These are phyloP conservation scores for Anastrepha ludens DNA, from an alignment of 1,140 invertebrate genomes.

Conservation along the genomic window DNA sequence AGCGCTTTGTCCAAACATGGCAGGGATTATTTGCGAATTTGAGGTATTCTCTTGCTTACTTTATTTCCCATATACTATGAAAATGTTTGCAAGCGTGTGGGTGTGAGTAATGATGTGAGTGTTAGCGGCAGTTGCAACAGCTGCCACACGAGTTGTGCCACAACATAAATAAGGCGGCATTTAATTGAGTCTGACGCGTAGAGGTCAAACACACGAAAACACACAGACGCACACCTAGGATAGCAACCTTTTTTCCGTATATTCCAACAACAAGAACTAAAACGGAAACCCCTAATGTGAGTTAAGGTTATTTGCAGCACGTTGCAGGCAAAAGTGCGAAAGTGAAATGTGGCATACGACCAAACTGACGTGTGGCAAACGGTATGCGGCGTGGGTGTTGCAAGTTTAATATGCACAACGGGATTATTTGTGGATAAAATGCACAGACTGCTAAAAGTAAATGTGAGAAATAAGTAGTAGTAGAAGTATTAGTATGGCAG, in stretches of 20 bases:
- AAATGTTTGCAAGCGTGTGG: background rate
- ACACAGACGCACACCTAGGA: background rate
- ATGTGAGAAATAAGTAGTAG: background rate
- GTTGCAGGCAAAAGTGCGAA: slow-evolving; percentile 37
- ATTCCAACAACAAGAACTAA: background rate
- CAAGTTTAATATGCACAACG: slow-evolving; percentile 29
- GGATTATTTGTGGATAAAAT: slow-evolving; percentile 45
- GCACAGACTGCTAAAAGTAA: slow-evolving; percentile 38
- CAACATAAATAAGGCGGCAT: slow-evolving; percentile 47
- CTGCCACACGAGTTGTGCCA: slow-evolving; percentile 26
- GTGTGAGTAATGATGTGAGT: background rate
- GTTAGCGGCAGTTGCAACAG: background rate
- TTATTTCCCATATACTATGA: background rate
- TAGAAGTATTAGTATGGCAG: background rate
- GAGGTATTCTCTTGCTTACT: background rate
- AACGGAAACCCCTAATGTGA: background rate
- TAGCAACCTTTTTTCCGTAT: too few species aligned
- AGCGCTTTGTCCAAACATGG: background rate
- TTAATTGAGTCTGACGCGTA: slow-evolving; percentile 38
- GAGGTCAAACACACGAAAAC: background rate
- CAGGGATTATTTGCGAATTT: background rate
- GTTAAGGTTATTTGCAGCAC: slow-evolving; percentile 29
- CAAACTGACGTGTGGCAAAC: background rate
- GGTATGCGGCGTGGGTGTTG: slow-evolving; percentile 18
- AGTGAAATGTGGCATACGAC: slow-evolving; percentile 25